Conservation (phyloP, 2,113 vertebrate species). For the Phalacrocorax pelagicus region DNA sequence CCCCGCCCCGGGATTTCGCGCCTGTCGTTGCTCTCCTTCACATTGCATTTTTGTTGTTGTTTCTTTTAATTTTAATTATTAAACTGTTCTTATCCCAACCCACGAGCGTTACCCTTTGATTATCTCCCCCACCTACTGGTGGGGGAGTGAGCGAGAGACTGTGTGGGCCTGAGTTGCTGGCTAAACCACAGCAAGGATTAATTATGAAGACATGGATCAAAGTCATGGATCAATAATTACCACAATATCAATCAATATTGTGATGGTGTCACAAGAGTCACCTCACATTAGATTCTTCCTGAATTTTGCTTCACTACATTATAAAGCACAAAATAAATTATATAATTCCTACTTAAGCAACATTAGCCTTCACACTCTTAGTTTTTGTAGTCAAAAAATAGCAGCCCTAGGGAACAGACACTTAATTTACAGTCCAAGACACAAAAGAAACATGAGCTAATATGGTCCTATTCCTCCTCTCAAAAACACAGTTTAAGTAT, state of each 20-base stretch:
- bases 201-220: background rate
- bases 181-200: background rate
- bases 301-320: background rate
- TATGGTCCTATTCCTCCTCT: background rate
- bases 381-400: background rate
- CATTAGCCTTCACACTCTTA: background rate
- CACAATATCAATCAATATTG: background rate
- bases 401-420: background rate
- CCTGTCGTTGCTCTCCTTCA: too few relatives aligned
- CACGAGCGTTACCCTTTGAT: too few relatives aligned
- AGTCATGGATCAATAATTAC: background rate
- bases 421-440: conserved; percentile 47
- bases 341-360: background rate
- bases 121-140: too few relatives aligned
- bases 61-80: too few relatives aligned
- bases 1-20: too few relatives aligned
- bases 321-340: background rate
- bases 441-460: background rate
- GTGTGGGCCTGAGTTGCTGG: too few relatives aligned
- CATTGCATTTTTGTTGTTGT: too few relatives aligned
- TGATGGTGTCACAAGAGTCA: background rate
- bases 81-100: too few relatives aligned
- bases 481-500: conserved; percentile 7
- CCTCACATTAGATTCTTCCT: background rate
- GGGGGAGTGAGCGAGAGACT: too few relatives aligned